Evolutionary conservation across 2,888 invertebrate genomes (phyloP), one percentile per base, ranked within the genome.

Genomic region (Heliconius charithonia): DNA sequence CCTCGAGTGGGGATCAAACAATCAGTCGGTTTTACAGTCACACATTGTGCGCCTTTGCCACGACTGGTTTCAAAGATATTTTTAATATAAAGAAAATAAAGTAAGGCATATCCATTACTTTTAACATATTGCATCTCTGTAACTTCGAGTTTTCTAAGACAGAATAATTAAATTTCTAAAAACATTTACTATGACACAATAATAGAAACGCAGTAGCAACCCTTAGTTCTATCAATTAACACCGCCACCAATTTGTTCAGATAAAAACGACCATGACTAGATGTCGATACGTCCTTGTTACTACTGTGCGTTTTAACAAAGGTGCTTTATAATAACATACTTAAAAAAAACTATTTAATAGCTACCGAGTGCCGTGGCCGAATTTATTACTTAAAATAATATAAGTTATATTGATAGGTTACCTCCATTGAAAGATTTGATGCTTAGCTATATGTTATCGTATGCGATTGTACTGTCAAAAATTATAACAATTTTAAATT

Each of bases 191-290:
- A 29, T 2, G 22, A 22, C 10, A 16, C 29, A 56, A 13, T 59
- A 22, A 4, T 19, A n/a, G 32, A 37, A 32, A 25, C 9, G 4
- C 4, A 67, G 71, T 29, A 67, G 32, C 65, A 67, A 67, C 73
- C 77, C 82, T 82, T 90, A 90, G 89, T 90, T 87, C 81, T 87
- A 91, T 90, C 93, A 93, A 93, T 94, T 94, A 93, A 92, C 90
- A 85, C 89, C 90, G 85, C 89, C 90, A 89, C 89, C 92, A 92
- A 93, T 93, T 92, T 92, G 88, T 84, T 84, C 62, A 59, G 84
- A 87, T 85, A 89, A 89, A 92, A 84, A 82, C 81, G 84, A 85
- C 88, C 90, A 90, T 92, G 93, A 90, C 90, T 90, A 89, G 87
- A 86, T 87, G 88, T 89, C 90, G 89, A 90, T 90, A 89, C 86